A percentile compares a stretch with the other conserved stretches of the same genome.
Conservation (phyloP, 2,888 invertebrate genomes). For the Dryadula phaetusa region DNA sequence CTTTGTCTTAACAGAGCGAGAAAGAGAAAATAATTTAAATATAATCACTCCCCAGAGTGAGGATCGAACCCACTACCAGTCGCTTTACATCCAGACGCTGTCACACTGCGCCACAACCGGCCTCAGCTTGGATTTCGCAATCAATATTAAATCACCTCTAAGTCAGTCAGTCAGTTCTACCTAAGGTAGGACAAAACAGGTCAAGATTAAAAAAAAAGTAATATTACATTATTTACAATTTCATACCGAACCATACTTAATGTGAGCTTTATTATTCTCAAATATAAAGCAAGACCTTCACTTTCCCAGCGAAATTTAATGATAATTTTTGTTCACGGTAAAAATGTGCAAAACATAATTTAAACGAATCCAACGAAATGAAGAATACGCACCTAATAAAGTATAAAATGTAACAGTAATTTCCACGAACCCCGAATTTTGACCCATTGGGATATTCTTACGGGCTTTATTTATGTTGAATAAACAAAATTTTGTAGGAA, state of each 20-base stretch:
- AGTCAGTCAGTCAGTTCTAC: too few species aligned
- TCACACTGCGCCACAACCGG: too few species aligned
- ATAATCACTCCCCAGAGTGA: too few species aligned
- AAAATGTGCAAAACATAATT: constrained; percentile 33
- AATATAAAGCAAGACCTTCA: neutral
- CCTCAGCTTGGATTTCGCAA: too few species aligned
- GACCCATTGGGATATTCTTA: constrained; percentile 32
- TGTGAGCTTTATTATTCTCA: constrained; percentile 4
- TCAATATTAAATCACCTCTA: too few species aligned
- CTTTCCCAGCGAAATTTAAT: constrained; percentile 44
- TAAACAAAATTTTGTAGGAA: constrained; percentile 33
- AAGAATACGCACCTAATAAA: constrained; percentile 36
- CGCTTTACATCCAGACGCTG: too few species aligned
- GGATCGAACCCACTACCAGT: too few species aligned
- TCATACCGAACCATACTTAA: neutral
- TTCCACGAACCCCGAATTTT: constrained; percentile 29
- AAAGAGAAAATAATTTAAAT: too few species aligned
- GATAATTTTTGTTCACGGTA: constrained; percentile 20
- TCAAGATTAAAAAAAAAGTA: too few species aligned
- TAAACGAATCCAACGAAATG: constrained; percentile 20
- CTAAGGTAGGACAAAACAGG: too few species aligned
- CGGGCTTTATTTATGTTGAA: constrained; percentile 27
- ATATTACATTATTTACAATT: neutral
- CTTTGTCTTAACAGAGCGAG: too few species aligned
- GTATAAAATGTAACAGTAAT: constrained; percentile 40